Base-by-base conservation (phyloP, 2,113 vertebrate genomes). In the Etia nguti region DNA sequence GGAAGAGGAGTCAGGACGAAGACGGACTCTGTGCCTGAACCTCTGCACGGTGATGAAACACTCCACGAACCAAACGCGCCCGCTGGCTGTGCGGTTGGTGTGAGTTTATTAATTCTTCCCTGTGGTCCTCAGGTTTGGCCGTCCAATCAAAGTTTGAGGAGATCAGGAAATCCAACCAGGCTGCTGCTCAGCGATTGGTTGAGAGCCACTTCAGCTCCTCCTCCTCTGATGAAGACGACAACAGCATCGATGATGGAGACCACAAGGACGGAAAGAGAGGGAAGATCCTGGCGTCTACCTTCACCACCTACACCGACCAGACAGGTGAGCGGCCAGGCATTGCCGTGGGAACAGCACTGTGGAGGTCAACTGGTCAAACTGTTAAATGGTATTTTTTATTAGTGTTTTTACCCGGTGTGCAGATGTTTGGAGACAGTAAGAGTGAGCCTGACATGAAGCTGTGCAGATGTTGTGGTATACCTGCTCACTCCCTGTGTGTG, bases 141-240 rank as follows among this genome's bases (percentile, higher is more conserved):
- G 96, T 96, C 54, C 96, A 96, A 91, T 96, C 95, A 81, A 98
- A 97, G 92, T 99, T 99, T 81, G 97, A 99, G 84, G 98, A 98
- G 96, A 99, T 99, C 94, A 96, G 97, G 92, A 98, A 95, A 89
- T 97, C 97, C 50, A 97, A 99, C 93, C 97, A 97, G 93, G 98
- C 97, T 9, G 97, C 97, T 29, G 98, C 96, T 83, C 97, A 96
- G 95, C 97, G 97, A 82, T 70, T 99, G 52, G 94, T 96, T 41
- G 97, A 98, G 91, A 97, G 95, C 36, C 96, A 96, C 0, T 88
- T 96, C 81, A 97, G 96, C 92, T 98, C 97, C 55, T 99, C 98
- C 0, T 98, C 97, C 24, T 96, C 97, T 4, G 98, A 98, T 3
- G 96, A 96, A 0, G 95, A 96, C 0, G 97, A 98, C 6, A 97